Percentiles rank a stretch among this genome's conserved stretches.
phyloP scores from a whole-genome alignment of 1,140 invertebrate genomes.

The Eriocheir sinensis region DNA sequence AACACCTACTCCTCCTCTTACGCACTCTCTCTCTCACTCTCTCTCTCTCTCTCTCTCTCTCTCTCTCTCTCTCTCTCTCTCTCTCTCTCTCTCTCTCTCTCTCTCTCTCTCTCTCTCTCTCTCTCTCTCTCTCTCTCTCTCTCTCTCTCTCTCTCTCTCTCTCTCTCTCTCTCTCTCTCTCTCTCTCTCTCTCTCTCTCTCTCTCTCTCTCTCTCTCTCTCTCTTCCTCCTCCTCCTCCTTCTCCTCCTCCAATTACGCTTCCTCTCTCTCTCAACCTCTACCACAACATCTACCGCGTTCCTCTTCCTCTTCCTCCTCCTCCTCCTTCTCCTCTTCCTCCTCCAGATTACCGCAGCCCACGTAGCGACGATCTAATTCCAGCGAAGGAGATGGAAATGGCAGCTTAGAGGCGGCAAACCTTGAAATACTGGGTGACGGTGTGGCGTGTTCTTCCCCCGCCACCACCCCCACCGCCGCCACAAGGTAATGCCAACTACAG shows the following conservation, averaged over 20 bases:
- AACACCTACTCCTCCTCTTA: too few relatives aligned
- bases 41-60: too few relatives aligned
- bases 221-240: neutral
- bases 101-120: too few relatives aligned
- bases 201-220: neutral
- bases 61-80: too few relatives aligned
- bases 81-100: too few relatives aligned
- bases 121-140: neutral
- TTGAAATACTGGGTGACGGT: neutral
- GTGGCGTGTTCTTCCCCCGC: too few relatives aligned
- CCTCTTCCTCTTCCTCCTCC: neutral
- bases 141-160: neutral
- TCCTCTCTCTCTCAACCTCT: neutral
- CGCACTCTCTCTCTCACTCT: too few relatives aligned
- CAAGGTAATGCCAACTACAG: neutral
- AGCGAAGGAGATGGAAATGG: conserved; percentile 13
- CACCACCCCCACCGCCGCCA: too few relatives aligned
- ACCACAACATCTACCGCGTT: too few relatives aligned
- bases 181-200: neutral
- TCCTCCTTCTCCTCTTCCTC: neutral
- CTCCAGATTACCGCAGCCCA: neutral
- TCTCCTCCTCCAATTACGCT: neutral
- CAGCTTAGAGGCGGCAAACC: neutral
- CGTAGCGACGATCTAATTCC: neutral
- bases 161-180: neutral